A percentile compares a stretch with the other conserved stretches of the same genome.
Conservation (phyloP, 1,140 invertebrate species). For the Eupeodes corollae region DNA sequence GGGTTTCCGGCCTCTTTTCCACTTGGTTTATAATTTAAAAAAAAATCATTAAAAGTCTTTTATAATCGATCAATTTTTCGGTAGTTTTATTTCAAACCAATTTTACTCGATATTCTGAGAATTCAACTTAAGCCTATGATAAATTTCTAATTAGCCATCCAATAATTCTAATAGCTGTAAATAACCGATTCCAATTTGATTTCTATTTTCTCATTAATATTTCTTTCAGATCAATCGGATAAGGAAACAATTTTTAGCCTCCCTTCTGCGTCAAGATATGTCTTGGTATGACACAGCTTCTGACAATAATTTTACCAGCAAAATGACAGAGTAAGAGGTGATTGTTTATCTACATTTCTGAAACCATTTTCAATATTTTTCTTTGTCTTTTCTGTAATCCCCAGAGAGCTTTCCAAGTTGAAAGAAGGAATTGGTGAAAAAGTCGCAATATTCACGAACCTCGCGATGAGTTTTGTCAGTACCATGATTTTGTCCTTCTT, state of each 20-base stretch:
- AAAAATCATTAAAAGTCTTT: too few relatives aligned
- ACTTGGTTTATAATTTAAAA: too few relatives aligned
- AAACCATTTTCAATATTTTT: neutral
- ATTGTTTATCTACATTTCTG: neutral
- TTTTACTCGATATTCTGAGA: too few relatives aligned
- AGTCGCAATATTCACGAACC: slow-evolving; percentile 67
- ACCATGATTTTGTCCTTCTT: slow-evolving; percentile 69
- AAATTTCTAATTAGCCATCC: too few relatives aligned
- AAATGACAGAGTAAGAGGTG: slow-evolving; percentile 74
- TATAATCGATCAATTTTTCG: too few relatives aligned
- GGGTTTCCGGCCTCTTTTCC: too few relatives aligned
- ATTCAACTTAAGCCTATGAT: too few relatives aligned
- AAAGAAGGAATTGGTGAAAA: slow-evolving; percentile 92
- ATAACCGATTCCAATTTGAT: too few relatives aligned
- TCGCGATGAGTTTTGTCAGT: slow-evolving; percentile 62
- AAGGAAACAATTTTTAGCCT: slow-evolving; percentile 55
- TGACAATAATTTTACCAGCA: slow-evolving; percentile 76
- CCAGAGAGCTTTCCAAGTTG: slow-evolving; percentile 75
- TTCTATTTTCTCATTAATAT: too few relatives aligned
- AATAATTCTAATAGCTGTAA: too few relatives aligned
- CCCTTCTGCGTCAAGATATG: slow-evolving; percentile 78
- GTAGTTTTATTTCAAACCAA: too few relatives aligned
- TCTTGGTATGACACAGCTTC: slow-evolving; percentile 83
- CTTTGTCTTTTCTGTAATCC: slow-evolving; percentile 8
- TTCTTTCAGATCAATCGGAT: slow-evolving; percentile 54